phyloP scores from a whole-genome alignment of 2,888 invertebrate species.

The Idaea biselata region DNA sequence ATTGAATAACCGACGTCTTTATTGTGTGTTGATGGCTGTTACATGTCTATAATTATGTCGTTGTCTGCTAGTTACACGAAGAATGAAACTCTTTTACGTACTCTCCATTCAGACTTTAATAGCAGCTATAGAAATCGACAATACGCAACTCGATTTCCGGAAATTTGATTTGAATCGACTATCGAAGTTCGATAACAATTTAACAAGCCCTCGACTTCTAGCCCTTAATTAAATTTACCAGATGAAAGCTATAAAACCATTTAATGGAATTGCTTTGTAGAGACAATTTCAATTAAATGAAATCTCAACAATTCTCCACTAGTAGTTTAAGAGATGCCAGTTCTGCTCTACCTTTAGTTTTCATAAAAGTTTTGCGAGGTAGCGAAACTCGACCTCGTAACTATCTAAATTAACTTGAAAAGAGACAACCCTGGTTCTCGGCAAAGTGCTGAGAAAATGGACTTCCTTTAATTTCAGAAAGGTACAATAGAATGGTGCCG shows the following conservation, averaged over 20 bases:
- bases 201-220: not conserved
- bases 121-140: not conserved
- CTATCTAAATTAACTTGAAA: conserved; percentile 49
- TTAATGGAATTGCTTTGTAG: not conserved
- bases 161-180: not conserved
- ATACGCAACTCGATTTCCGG: not conserved
- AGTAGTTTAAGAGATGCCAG: not conserved
- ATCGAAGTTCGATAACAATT: not conserved
- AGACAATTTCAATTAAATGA: not conserved
- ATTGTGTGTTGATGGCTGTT: conserved; percentile 28
- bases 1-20: conserved; percentile 44
- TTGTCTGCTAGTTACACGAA: conserved; percentile 4
- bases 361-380: conserved; percentile 38
- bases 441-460: conserved; percentile 53
- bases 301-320: not conserved
- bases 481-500: conserved; percentile 47
- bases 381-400: conserved; percentile 30
- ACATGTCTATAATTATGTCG: conserved; percentile 17
- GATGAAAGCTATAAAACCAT: not conserved
- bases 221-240: not conserved
- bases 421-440: conserved; percentile 34
- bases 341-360: conserved; percentile 22
- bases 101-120: not conserved
- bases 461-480: conserved; percentile 57
- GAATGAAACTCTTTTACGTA: not conserved